A percentile compares a stretch with the other conserved stretches of the same genome.
These are phyloP conservation scores for Agonum fuliginosum DNA, from an alignment of 2,888 invertebrate genomes.

Conservation along the genomic window DNA sequence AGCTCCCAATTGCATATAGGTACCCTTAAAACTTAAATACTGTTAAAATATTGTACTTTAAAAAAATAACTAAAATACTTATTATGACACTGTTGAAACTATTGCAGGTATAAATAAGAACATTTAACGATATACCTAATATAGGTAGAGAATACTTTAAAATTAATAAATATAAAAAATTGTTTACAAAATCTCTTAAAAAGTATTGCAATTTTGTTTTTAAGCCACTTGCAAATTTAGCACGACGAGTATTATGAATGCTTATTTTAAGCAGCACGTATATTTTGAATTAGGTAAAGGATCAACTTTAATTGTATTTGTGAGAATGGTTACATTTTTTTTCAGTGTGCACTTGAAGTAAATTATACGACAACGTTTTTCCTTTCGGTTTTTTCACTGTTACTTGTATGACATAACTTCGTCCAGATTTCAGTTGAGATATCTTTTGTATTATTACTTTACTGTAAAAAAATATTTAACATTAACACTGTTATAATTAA, in stretches of 20 bases:
- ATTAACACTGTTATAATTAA: too few species aligned
- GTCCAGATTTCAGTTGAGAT: slow-evolving; percentile 74
- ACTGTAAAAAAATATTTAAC: slow-evolving; percentile 70
- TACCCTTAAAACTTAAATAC: too few species aligned
- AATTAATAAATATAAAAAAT: background rate
- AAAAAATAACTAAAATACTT: background rate
- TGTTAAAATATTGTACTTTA: background rate
- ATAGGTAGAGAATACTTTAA: slow-evolving; percentile 10
- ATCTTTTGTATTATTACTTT: slow-evolving; percentile 73
- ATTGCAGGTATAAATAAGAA: background rate
- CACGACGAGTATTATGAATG: background rate
- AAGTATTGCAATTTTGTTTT: background rate
- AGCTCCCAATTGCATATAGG: background rate
- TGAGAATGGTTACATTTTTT: slow-evolving; percentile 65
- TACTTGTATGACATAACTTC: slow-evolving; percentile 76
- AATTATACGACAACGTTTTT: slow-evolving; percentile 76
- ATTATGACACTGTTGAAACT: background rate
- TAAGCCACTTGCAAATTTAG: background rate
- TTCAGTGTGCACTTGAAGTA: slow-evolving; percentile 73
- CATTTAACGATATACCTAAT: slow-evolving; percentile 17
- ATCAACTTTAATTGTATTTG: slow-evolving; percentile 30
- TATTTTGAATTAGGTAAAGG: background rate
- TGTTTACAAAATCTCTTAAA: background rate
- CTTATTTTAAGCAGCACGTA: too few species aligned
- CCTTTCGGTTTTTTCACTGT: slow-evolving; percentile 76